Evolutionary conservation across 2,888 invertebrate species (phyloP), one percentile per base, ranked within the genome.

Genomic region (Mactromeris polynyma): DNA sequence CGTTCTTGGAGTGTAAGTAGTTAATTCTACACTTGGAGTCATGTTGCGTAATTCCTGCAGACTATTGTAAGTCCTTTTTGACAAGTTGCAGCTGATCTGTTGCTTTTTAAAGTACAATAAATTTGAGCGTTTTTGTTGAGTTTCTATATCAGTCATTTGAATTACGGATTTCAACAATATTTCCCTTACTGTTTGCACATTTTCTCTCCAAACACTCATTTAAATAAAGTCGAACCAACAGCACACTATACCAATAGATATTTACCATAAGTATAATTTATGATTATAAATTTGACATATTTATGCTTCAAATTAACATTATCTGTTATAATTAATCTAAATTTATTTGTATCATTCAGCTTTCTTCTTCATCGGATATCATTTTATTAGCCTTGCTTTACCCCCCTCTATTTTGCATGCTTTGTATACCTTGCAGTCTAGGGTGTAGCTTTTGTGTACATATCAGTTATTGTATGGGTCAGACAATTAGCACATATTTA

Each of bases 351-450:
- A 73, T 73, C 73, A 73, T 73, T 73, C 26, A 64, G 58, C 58
- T 64, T 64, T 64, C 21, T 64, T 64, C 58, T 64, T 64, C 73
- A 73, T 73, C 33, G 26, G 36, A 33, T 82, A 82, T 40, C 82
- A 69, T 83, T 42, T 82, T 73, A 51, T 81, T 42, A 73, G 83
- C 73, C 83, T 83, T 83, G 83, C 83, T 83, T 84, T 77, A 36
- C 78, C 84, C 77, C 36, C 46, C 40, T 77, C 40, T 77, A 38
- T 78, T 46, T 79, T 78, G 79, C 79, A 84, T 78, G 84, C 77
- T 84, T 82, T 83, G 77, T 40, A 26, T 84, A 84, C 40, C 54
- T 78, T 46, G 78, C 42, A 69, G 33, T 42, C 26, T 26, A n/a
- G 83, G 58, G 19, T 36, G 36, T 58, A 46, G 79, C 79, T 85